Percentiles rank a stretch among this genome's conserved stretches.
Evolutionary conservation across 2,888 invertebrate species (phyloP).

Genomic region (Yponomeuta malinellus): DNA sequence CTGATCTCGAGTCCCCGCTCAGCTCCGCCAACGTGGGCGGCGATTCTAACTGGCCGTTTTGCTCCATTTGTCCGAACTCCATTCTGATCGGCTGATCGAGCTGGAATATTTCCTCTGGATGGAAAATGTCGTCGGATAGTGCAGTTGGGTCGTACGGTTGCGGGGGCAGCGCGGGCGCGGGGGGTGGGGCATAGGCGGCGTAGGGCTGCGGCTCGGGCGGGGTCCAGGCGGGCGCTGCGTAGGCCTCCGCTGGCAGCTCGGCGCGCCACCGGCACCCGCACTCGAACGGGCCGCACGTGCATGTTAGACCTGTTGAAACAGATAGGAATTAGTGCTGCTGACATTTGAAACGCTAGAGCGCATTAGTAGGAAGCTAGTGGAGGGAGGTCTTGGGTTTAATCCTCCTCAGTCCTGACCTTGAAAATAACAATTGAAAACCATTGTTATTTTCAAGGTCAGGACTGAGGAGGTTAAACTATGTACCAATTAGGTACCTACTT

Average conservation of each 20-base stretch:
- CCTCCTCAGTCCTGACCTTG: no score
- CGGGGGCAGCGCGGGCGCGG: constrained; percentile 47
- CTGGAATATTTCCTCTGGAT: constrained; percentile 87
- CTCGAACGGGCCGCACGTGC: constrained; percentile 85
- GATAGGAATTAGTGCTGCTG: no score
- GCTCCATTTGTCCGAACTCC: constrained; percentile 73
- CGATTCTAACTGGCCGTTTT: constrained; percentile 68
- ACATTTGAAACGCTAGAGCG: no score
- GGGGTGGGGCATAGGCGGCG: constrained; percentile 52
- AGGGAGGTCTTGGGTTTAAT: no score
- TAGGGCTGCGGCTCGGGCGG: constrained; percentile 49
- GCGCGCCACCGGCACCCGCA: constrained; percentile 78
- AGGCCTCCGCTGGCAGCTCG: constrained; percentile 49
- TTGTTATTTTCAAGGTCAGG: no score
- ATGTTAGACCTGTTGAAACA: constrained; percentile 73
- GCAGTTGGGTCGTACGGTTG: constrained; percentile 75
- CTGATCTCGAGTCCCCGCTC: constrained; percentile 80
- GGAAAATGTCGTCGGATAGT: constrained; percentile 80
- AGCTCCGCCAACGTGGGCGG: constrained; percentile 83
- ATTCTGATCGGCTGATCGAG: constrained; percentile 82
- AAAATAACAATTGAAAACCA: no score
- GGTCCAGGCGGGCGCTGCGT: constrained; percentile 51
- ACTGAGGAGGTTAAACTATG: no score
- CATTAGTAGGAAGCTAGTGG: no score
- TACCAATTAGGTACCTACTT: no score